Percentiles rank a stretch among this genome's conserved stretches.
Conservation (phyloP, 2,113 vertebrate genomes). For the Fulmarus glacialis region DNA sequence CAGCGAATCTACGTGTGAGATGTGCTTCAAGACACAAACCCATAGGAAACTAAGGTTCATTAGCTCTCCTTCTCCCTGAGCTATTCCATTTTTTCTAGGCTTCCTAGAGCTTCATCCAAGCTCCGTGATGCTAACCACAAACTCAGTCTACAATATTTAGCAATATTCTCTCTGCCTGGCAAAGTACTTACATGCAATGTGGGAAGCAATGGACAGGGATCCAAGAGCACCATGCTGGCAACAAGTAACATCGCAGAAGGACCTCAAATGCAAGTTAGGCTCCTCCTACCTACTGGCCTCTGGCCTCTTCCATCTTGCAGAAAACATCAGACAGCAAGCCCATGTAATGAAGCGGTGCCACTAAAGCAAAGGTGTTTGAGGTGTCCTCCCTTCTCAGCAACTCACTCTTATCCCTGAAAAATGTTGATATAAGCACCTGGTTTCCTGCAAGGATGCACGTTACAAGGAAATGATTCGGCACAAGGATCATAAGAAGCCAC, state of each 20-base stretch:
- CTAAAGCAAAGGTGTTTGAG: background rate
- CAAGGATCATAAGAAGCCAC: background rate
- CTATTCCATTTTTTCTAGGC: background rate
- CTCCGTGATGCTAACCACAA: background rate
- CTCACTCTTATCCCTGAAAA: background rate
- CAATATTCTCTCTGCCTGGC: background rate
- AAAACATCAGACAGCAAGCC: background rate
- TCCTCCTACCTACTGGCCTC: background rate
- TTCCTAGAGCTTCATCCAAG: background rate
- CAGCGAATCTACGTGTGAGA: accelerated
- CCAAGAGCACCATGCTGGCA: background rate
- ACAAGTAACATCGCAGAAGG: background rate
- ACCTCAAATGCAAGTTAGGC: background rate
- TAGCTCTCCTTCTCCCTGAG: background rate
- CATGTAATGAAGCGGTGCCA: background rate
- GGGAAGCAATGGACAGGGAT: background rate
- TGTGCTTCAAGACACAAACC: background rate
- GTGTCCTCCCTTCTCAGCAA: background rate
- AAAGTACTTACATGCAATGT: background rate
- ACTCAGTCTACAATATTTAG: background rate
- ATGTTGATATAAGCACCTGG: accelerated
- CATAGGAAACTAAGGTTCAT: background rate
- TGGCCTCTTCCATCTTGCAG: background rate
- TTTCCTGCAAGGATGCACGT: accelerated
- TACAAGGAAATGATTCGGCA: background rate